phyloP scores from a whole-genome alignment of 2,113 vertebrate species.

The Mormyrus iriodes region DNA sequence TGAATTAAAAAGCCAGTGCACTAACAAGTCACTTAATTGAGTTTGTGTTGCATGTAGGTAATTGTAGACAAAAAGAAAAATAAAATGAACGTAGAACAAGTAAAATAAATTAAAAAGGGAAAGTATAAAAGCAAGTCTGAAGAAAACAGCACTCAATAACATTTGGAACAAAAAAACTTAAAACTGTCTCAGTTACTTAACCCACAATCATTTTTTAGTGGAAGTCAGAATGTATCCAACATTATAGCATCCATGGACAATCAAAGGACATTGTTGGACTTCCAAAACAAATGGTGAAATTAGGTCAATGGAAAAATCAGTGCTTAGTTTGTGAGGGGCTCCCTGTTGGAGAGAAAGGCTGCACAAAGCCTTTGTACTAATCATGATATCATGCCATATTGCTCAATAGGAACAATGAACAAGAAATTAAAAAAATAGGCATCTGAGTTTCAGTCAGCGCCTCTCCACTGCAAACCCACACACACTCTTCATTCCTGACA shows the following conservation, averaged over 20 bases:
- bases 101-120: neutral
- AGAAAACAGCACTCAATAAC: neutral
- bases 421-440: neutral
- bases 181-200: constrained; percentile 19
- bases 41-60: neutral
- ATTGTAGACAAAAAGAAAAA: neutral
- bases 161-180: neutral
- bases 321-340: constrained; percentile 24
- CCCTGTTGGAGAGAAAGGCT: constrained; percentile 31
- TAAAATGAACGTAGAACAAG: neutral
- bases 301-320: constrained; percentile 38
- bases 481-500: neutral
- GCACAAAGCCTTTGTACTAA: constrained; percentile 6
- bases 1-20: neutral
- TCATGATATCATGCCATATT: constrained; percentile 13
- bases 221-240: constrained; percentile 39
- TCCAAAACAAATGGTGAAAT: constrained; percentile 43
- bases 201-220: constrained; percentile 4
- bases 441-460: constrained; percentile 5
- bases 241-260: constrained; percentile 34
- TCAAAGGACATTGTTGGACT: neutral
- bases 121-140: neutral
- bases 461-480: neutral
- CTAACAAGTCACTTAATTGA: neutral
- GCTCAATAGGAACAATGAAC: neutral